Base-by-base conservation (phyloP, 2,113 vertebrate species). In the Tetraodon nigroviridis region DNA sequence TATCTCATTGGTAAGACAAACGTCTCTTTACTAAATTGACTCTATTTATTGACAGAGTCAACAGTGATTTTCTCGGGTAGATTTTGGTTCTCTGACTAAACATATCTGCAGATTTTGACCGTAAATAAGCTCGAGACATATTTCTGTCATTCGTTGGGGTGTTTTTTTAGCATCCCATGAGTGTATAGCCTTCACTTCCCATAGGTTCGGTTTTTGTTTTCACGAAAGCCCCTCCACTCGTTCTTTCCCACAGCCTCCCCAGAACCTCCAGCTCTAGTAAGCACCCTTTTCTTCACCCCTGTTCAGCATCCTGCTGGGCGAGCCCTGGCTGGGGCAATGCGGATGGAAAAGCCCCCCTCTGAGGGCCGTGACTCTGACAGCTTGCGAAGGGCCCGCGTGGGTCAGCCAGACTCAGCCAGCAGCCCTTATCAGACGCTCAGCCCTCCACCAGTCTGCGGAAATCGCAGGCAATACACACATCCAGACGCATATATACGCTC, bases 351-450 rank as follows among this genome's bases (percentile, higher is more conserved):
- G 70, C 84, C 88, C 86, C 84, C 83, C 88, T 86, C 83, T 79
- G 83, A 88, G 85, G 84, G 88, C 87, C 87, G 64, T 32, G 69
- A 80, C 85, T 89, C 87, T 90, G 89, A 90, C 90, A 91, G 90
- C 84, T 88, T 90, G 86, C 87, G 87, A 89, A 87, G 87, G 85
- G 86, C 78, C 83, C 51, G 81, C 52, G 60, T 76, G 86, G 87
- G 86, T 88, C 88, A 82, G 83, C 80, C 75, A 76, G 81, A 75
- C 82, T 85, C 84, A 86, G 81, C 80, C 71, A 84, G 79, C 79
- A 84, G 74, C 79, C 81, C 87, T 90, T 90, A 90, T 91, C 89
- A 84, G 83, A 82, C 79, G 58, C 75, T 37, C 84, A 85, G 78
- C 78, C 81, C 84, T 85, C 80, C 80, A 68, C 72, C 70, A 71